Evolutionary conservation across 2,113 vertebrate genomes (phyloP).

Genomic region (Nycticryphes semicollaris): DNA sequence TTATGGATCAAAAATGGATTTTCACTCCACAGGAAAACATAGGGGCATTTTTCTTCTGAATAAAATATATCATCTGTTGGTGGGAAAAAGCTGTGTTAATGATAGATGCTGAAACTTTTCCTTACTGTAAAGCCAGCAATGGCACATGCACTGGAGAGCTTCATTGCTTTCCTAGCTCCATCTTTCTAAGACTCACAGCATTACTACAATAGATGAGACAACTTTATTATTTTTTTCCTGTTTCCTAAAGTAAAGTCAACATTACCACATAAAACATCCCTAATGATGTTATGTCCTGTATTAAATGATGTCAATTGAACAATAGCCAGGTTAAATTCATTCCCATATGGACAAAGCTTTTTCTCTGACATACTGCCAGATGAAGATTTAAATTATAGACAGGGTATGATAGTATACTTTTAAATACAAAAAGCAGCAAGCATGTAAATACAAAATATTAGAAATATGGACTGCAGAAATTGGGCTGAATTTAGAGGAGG

Average conservation of each 20-base stretch:
- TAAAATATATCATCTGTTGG: background rate
- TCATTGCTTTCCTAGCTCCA: background rate
- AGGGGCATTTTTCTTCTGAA: background rate
- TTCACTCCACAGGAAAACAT: conserved; percentile 7
- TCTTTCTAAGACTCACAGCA: background rate
- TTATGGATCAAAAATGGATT: background rate
- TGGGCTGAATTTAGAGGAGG: background rate
- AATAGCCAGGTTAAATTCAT: background rate
- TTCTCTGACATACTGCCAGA: background rate
- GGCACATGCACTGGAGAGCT: conserved; percentile 2
- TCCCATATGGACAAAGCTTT: background rate
- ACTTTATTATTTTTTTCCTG: background rate
- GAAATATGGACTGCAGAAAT: background rate
- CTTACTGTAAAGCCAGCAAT: background rate
- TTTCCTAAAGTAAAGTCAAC: background rate
- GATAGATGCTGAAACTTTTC: background rate
- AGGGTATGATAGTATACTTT: background rate
- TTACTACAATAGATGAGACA: background rate
- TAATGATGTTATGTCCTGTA: background rate
- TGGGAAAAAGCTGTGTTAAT: background rate
- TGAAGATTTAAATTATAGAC: background rate
- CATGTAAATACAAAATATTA: background rate
- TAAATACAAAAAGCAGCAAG: background rate
- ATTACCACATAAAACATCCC: background rate
- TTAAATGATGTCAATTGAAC: background rate